phyloP scores from a whole-genome alignment of 2,797 vertebrate species.

The Myotis myotis region DNA sequence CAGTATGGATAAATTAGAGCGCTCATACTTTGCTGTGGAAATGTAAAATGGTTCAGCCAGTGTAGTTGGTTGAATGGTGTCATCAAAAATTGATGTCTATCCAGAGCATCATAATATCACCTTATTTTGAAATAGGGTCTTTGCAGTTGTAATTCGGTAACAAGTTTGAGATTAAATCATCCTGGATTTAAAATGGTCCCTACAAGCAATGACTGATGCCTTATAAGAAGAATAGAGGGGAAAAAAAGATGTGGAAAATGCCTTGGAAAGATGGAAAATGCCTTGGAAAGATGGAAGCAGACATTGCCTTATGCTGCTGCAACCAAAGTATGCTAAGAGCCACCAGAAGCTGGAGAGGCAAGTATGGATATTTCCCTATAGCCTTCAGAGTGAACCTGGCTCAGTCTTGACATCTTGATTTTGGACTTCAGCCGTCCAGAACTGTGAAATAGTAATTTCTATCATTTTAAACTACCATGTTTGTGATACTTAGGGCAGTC shows the following conservation, averaged over 20 bases:
- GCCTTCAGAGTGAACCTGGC: background rate
- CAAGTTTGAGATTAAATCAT: background rate
- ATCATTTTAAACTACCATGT: background rate
- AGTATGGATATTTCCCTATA: background rate
- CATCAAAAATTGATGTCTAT: background rate
- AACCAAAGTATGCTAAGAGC: background rate
- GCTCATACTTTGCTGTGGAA: background rate
- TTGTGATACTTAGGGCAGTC: background rate
- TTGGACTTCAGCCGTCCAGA: background rate
- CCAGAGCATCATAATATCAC: background rate
- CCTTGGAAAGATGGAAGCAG: background rate
- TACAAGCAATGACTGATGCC: background rate
- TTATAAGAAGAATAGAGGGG: background rate
- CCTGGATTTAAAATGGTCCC: background rate
- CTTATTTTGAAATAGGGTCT: background rate
- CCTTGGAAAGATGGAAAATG: background rate
- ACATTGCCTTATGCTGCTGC: background rate
- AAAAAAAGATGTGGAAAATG: background rate
- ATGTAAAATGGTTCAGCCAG: background rate
- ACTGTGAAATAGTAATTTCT: background rate
- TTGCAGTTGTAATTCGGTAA: background rate
- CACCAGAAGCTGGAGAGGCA: background rate
- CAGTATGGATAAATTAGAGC: background rate
- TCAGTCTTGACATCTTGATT: background rate
- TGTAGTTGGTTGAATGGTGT: background rate